Conservation (phyloP, 2,113 vertebrate genomes). For the Seriola rivoliana region DNA sequence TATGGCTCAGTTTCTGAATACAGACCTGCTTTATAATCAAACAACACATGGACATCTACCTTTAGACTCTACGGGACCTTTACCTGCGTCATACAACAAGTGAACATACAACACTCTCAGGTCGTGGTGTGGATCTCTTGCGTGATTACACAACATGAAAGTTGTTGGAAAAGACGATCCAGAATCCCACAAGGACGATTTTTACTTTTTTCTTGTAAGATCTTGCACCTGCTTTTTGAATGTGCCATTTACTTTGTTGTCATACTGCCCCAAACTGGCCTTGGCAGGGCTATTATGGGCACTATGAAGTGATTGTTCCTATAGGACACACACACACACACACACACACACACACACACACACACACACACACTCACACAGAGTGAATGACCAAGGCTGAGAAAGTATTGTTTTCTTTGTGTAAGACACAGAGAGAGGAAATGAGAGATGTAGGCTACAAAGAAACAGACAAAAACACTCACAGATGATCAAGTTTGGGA, state of each 20-base stretch:
- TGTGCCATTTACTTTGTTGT: constrained; percentile 18
- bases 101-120: not conserved
- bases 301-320: constrained; percentile 68
- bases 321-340: constrained; percentile 40
- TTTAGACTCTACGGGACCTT: no score
- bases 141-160: not conserved
- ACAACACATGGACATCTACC: no score
- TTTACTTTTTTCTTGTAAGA: not conserved
- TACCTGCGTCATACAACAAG: not conserved
- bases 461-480: constrained; percentile 44
- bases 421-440: constrained; percentile 65
- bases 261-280: constrained; percentile 11
- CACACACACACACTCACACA: constrained; percentile 32
- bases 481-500: constrained; percentile 4
- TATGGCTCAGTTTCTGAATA: no score
- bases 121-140: not conserved
- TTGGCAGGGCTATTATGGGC: constrained; percentile 49
- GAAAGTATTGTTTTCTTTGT: constrained; percentile 69
- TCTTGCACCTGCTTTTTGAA: constrained; percentile 14
- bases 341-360: constrained; percentile 34
- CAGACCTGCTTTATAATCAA: no score
- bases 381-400: constrained; percentile 48
- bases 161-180: not conserved
- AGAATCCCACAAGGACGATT: not conserved
- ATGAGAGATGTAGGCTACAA: constrained; percentile 23